A percentile compares a stretch with the other conserved stretches of the same genome.
Evolutionary conservation across 2,888 invertebrate genomes (phyloP).

Genomic region (Clostera curtula): DNA sequence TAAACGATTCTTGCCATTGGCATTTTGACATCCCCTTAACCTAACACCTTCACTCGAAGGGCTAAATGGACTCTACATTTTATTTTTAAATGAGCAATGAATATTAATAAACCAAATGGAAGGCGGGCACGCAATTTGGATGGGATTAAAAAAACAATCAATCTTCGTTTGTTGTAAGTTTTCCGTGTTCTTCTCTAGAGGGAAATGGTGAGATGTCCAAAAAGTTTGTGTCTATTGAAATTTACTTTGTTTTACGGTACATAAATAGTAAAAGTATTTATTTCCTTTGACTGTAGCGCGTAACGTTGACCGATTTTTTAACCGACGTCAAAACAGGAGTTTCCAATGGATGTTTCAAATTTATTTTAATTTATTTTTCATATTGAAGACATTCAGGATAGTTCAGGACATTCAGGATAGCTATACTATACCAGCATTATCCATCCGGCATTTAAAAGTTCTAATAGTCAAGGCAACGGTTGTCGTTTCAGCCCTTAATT

Average conservation of each 20-base stretch:
- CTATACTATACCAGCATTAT: too few relatives aligned
- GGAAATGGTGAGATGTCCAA: slow-evolving; percentile 8
- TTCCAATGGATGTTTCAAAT: too few relatives aligned
- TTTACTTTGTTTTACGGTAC: background rate
- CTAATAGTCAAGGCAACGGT: too few relatives aligned
- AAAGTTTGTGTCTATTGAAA: background rate
- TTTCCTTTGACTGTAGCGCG: too few relatives aligned
- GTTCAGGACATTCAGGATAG: too few relatives aligned
- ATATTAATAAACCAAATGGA: slow-evolving; percentile 56
- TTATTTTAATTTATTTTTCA: too few relatives aligned
- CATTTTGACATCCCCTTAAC: slow-evolving; percentile 51
- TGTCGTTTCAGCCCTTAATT: too few relatives aligned
- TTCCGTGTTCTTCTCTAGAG: slow-evolving; percentile 30
- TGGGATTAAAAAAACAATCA: slow-evolving; percentile 31
- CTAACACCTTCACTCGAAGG: slow-evolving; percentile 41
- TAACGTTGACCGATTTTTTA: too few relatives aligned
- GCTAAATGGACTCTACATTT: slow-evolving; percentile 47
- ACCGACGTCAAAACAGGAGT: too few relatives aligned
- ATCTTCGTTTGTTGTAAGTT: slow-evolving; percentile 31
- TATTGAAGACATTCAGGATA: too few relatives aligned
- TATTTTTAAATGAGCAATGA: slow-evolving; percentile 59
- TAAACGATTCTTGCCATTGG: slow-evolving; percentile 60
- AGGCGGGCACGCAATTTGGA: slow-evolving; percentile 28
- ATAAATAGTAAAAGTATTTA: too few relatives aligned
- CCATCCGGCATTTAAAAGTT: too few relatives aligned